Evolutionary conservation across 2,888 invertebrate species (phyloP).

Genomic region (Drepana falcataria): DNA sequence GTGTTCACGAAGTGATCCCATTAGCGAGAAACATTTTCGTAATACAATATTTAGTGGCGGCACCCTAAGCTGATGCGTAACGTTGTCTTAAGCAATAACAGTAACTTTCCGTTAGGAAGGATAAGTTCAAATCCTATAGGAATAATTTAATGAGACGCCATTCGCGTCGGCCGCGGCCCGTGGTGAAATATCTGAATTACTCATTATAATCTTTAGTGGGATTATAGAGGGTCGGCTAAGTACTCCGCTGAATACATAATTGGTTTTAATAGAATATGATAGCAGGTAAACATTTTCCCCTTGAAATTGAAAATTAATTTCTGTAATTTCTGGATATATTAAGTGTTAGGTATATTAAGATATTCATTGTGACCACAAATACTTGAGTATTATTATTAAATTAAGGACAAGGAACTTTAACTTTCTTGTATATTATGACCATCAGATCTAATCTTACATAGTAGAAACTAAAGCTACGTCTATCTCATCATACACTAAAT

Average conservation of each 20-base stretch:
- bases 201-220: constrained; percentile 41
- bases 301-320: constrained; percentile 4
- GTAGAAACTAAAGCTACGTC: too few species aligned
- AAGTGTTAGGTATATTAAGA: too few species aligned
- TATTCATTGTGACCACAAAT: too few species aligned
- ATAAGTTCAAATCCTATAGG: constrained; percentile 22
- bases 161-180: constrained; percentile 15
- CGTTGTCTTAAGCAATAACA: constrained; percentile 19
- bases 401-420: too few species aligned
- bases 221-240: constrained; percentile 30
- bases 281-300: constrained; percentile 28
- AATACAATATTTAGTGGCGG: constrained; percentile 3
- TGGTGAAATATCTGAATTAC: constrained; percentile 34
- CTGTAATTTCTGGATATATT: too few species aligned
- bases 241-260: constrained; percentile 30
- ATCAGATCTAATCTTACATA: too few species aligned
- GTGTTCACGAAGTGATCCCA: constrained; percentile 1
- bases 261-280: constrained; percentile 35
- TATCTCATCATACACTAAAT: too few species aligned
- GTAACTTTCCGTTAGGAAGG: constrained; percentile 20
- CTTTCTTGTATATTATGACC: too few species aligned
- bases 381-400: too few species aligned
- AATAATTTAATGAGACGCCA: constrained; percentile 34
- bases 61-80: constrained; percentile 1
- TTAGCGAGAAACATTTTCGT: not conserved